phyloP scores from a whole-genome alignment of 2,888 invertebrate genomes.

The Microdon myrmicae region DNA sequence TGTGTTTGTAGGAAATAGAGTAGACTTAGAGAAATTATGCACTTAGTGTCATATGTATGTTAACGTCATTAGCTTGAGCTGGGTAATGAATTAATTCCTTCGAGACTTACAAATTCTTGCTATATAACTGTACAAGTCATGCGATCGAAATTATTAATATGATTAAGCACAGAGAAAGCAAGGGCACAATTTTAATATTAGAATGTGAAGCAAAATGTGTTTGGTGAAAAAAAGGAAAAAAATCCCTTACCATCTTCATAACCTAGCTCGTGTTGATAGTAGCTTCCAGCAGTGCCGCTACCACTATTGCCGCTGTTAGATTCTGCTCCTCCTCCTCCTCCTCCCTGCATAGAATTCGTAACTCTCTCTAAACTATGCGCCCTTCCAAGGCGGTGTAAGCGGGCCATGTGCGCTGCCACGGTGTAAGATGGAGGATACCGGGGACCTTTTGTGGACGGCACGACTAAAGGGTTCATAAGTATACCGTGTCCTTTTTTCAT shows the following conservation, averaged over 20 bases:
- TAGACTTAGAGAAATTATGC: too few species aligned
- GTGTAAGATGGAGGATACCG: conserved; percentile 83
- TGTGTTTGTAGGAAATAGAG: too few species aligned
- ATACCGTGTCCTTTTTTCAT: conserved; percentile 39
- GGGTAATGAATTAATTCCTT: too few species aligned
- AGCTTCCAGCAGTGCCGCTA: conserved; percentile 18
- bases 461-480: conserved; percentile 20
- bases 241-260: conserved; percentile 41
- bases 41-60: too few species aligned
- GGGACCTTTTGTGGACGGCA: conserved; percentile 48
- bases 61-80: too few species aligned
- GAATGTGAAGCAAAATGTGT: too few species aligned
- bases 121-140: too few species aligned
- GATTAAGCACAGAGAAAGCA: too few species aligned
- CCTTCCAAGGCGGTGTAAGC: conserved; percentile 81
- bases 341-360: conserved; percentile 27
- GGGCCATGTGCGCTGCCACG: conserved; percentile 87
- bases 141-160: too few species aligned
- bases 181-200: too few species aligned
- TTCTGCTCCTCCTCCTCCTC: conserved; percentile 3
- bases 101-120: too few species aligned
- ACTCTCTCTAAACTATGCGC: conserved; percentile 90
- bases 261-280: conserved; percentile 37
- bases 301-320: conserved; percentile 1
- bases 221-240: too few species aligned